phyloP scores from a whole-genome alignment of 2,113 vertebrate species.

The Myiagra hebetior region DNA sequence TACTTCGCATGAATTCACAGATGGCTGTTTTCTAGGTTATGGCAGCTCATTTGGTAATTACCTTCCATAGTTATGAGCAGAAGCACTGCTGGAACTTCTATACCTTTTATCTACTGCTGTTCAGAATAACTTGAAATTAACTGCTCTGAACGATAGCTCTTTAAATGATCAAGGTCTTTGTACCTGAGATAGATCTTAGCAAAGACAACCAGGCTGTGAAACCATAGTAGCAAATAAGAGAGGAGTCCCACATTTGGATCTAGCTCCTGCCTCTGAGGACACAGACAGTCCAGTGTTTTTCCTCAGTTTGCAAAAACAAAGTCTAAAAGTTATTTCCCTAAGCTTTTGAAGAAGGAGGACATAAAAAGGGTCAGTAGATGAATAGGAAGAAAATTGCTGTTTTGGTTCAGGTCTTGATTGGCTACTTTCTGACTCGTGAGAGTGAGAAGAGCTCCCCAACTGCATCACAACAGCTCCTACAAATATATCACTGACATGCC shows the following conservation, averaged over 20 bases:
- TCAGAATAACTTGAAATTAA: background rate
- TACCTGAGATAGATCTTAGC: background rate
- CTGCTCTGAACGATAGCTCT: background rate
- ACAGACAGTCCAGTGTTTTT: background rate
- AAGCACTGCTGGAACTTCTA: background rate
- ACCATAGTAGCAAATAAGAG: background rate
- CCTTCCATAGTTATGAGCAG: background rate
- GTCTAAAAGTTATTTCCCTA: background rate
- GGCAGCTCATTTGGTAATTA: background rate
- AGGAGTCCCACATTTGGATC: background rate
- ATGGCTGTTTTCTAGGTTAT: background rate
- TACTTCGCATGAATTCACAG: background rate
- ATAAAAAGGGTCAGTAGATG: background rate
- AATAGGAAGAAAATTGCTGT: background rate
- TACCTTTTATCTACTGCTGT: background rate
- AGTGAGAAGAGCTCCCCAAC: background rate
- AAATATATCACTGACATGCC: background rate
- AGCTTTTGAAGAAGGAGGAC: background rate
- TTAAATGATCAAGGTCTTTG: background rate
- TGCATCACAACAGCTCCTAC: background rate
- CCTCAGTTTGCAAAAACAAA: background rate
- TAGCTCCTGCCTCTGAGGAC: background rate
- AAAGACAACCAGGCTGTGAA: background rate
- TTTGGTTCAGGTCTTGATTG: background rate
- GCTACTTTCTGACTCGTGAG: background rate